Conservation (phyloP, 2,113 vertebrate species). For the Chamaetylas fuelleborni region DNA sequence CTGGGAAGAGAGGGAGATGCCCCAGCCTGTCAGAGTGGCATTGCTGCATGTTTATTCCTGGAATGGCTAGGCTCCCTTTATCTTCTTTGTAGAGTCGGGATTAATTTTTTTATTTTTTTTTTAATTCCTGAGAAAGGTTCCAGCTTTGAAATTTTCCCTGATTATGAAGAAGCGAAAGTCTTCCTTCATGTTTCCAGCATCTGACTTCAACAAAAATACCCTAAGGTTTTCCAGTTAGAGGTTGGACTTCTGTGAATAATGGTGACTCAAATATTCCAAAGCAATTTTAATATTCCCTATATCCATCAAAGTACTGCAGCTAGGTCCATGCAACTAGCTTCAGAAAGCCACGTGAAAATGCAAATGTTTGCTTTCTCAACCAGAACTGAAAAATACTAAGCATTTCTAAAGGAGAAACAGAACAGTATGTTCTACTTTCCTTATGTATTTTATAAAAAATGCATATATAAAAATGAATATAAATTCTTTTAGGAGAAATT, state of each 20-base stretch:
- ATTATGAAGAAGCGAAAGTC: background rate
- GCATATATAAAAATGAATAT: conserved; percentile 62
- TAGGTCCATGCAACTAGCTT: background rate
- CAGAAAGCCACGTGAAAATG: conserved; percentile 39
- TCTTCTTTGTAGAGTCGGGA: background rate
- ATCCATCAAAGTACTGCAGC: background rate
- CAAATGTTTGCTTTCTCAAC: conserved; percentile 57
- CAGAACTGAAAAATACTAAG: conserved; percentile 49
- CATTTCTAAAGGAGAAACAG: conserved; percentile 50
- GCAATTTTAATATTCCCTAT: background rate
- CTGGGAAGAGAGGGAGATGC: background rate
- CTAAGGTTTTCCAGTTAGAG: background rate
- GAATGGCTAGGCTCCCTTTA: background rate
- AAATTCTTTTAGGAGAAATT: conserved; percentile 67
- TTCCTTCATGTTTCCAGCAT: background rate
- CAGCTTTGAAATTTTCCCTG: background rate
- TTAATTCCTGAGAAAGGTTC: background rate
- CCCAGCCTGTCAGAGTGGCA: background rate
- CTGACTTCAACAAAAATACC: background rate
- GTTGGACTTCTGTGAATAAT: background rate
- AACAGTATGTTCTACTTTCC: conserved; percentile 56
- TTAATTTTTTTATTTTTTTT: background rate
- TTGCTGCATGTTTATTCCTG: background rate
- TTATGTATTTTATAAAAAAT: conserved; percentile 59
- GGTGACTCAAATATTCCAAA: background rate